phyloP scores from a whole-genome alignment of 2,113 vertebrate species.

The Marcusenius ussheri region DNA sequence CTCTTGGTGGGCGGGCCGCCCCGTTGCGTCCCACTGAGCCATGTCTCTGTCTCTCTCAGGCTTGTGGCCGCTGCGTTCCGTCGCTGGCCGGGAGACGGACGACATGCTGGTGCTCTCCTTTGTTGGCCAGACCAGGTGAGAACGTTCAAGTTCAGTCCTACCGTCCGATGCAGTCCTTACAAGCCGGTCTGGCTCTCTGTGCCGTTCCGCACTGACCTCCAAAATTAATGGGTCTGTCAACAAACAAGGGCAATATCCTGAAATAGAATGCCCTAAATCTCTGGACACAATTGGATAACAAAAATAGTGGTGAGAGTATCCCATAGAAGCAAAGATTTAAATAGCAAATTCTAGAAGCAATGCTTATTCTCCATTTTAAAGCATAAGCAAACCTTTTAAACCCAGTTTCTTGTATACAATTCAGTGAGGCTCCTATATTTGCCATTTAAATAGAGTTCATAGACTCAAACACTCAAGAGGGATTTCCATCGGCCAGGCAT shows the following conservation, averaged over 20 bases:
- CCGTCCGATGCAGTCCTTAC: background rate
- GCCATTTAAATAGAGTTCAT: background rate
- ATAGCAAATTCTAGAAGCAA: background rate
- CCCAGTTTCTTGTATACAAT: background rate
- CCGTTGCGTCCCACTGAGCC: background rate
- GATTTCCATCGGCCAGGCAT: background rate
- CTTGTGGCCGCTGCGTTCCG: slow-evolving; percentile 88
- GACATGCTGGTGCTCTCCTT: slow-evolving; percentile 94
- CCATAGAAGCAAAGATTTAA: background rate
- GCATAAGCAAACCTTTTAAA: background rate
- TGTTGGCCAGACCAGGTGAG: slow-evolving; percentile 92
- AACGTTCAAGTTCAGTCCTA: background rate
- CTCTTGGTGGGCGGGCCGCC: background rate
- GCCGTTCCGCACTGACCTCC: background rate
- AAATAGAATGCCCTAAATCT: background rate
- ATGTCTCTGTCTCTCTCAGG: slow-evolving; percentile 51
- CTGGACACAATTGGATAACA: background rate
- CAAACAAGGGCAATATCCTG: background rate
- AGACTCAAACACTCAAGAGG: background rate
- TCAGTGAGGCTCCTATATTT: background rate
- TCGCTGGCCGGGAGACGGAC: slow-evolving; percentile 81
- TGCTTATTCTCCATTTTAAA: background rate
- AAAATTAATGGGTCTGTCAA: background rate
- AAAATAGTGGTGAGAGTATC: background rate
- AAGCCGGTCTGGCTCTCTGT: background rate